Percentiles rank a stretch among this genome's conserved stretches.
phyloP scores from a whole-genome alignment of 2,797 vertebrate genomes.

The Brachyalestes nurse region DNA sequence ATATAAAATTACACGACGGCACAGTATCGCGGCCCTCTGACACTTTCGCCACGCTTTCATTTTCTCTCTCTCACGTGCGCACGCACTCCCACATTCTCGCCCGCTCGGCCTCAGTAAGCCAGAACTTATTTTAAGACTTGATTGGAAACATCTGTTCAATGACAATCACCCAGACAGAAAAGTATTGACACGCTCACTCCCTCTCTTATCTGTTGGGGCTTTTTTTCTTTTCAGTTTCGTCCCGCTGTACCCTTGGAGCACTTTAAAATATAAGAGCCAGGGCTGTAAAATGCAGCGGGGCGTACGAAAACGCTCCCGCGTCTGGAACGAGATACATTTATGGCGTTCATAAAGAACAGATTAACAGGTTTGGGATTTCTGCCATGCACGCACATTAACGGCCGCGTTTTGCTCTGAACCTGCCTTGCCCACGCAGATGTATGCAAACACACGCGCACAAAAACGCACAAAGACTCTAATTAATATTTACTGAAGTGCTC shows the following conservation, averaged over 20 bases:
- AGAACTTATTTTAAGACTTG: constrained; percentile 41
- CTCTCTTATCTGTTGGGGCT: neutral
- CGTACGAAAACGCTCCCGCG: constrained; percentile 12
- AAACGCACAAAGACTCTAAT: constrained; percentile 67
- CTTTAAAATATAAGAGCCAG: constrained; percentile 17
- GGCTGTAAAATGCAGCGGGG: constrained; percentile 29
- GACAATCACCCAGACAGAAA: constrained; percentile 35
- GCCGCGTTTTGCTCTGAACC: constrained; percentile 65
- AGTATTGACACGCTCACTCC: constrained; percentile 20
- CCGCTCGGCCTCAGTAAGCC: neutral
- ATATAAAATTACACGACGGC: constrained; percentile 50
- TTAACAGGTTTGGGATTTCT: constrained; percentile 53
- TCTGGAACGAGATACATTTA: constrained; percentile 45
- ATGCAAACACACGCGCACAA: constrained; percentile 60
- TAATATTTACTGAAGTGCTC: constrained; percentile 63
- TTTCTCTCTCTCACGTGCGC: constrained; percentile 20
- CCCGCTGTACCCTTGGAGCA: constrained; percentile 14
- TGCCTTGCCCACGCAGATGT: constrained; percentile 55
- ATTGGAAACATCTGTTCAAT: constrained; percentile 44
- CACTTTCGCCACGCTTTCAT: constrained; percentile 33
- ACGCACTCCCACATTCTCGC: neutral
- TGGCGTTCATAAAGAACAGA: constrained; percentile 53
- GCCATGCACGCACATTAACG: constrained; percentile 51
- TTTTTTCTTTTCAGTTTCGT: neutral
- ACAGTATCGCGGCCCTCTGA: constrained; percentile 42